Base-by-base conservation (phyloP, 2,797 vertebrate genomes). In the Carapus acus region DNA sequence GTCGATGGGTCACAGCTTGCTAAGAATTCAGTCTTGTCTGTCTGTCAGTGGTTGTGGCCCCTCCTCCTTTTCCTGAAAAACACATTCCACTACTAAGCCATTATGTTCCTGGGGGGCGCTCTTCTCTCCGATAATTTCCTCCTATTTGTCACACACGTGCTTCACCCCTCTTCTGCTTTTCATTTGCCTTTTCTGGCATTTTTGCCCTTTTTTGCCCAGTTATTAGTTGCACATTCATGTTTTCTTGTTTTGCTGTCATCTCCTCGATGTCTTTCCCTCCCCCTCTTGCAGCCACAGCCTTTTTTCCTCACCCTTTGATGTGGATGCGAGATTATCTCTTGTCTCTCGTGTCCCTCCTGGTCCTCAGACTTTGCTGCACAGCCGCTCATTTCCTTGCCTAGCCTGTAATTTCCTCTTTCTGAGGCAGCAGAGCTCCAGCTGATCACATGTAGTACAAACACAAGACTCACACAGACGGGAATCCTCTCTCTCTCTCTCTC, bases 301-400 rank as follows among this genome's bases (percentile, higher is more conserved):
- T 27, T 27, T 27, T 9, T 57, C 43, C 41, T 49, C 15, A 9
- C 51, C 45, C 24, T 19, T 13, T 18, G 13, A 54, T 1, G 37
- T 16, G 21, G 7, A 7, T 14, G 7, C 17, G 40, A 7, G 24
- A 27, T 27, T 27, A 27, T 69, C 36, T 50, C 14, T 24, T 0
- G n/a, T 11, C 21, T 33, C 1, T 42, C 1, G 0, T 14, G 44
- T 46, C 56, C 62, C 63, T 5, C 13, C 49, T 61, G 41, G 21
- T n/a, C n/a, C n/a, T n/a, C n/a, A n/a, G n/a, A n/a, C 33, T 38
- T 34, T 18, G 14, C 8, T 23, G 40, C 49, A 2, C 13, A 51
- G n/a, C 27, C 18, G 19, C 6, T 59, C 23, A 74, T 75, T 83
- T 82, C 74, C 67, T 65, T 43, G 12, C 66, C 59, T 33, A 52